Evolutionary conservation across 2,113 vertebrate species (phyloP).

Genomic region (Mungos mungo): DNA sequence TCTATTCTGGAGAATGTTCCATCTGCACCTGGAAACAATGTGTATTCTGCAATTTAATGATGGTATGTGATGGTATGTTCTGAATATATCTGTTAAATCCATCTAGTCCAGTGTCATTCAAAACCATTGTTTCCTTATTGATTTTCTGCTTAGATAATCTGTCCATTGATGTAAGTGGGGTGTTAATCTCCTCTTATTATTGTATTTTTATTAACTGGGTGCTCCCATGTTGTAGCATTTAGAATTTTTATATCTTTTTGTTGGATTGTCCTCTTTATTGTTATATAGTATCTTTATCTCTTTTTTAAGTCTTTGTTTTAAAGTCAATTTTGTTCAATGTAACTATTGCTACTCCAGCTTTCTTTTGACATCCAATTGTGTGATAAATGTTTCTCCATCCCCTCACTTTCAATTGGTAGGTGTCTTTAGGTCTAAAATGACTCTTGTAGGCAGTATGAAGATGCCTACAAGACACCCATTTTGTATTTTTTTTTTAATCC

Average conservation of each 20-base stretch:
- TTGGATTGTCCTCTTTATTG: neutral
- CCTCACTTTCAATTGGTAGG: neutral
- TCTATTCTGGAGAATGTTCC: neutral
- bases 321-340: neutral
- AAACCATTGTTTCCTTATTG: neutral
- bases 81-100: neutral
- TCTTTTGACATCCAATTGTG: neutral
- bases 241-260: neutral
- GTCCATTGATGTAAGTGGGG: neutral
- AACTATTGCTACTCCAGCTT: neutral
- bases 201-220: neutral
- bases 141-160: neutral
- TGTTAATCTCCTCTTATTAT: neutral
- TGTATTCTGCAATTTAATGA: neutral
- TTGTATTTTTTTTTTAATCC: neutral
- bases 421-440: neutral
- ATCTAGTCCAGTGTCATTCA: neutral
- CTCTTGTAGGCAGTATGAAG: neutral
- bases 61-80: neutral
- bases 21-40: neutral
- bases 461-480: neutral
- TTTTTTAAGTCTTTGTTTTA: neutral
- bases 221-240: neutral
- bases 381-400: neutral
- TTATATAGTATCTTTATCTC: neutral